Percentiles rank a stretch among this genome's conserved stretches.
Evolutionary conservation across 2,888 invertebrate species (phyloP).

Genomic region (Alsophila aescularia): DNA sequence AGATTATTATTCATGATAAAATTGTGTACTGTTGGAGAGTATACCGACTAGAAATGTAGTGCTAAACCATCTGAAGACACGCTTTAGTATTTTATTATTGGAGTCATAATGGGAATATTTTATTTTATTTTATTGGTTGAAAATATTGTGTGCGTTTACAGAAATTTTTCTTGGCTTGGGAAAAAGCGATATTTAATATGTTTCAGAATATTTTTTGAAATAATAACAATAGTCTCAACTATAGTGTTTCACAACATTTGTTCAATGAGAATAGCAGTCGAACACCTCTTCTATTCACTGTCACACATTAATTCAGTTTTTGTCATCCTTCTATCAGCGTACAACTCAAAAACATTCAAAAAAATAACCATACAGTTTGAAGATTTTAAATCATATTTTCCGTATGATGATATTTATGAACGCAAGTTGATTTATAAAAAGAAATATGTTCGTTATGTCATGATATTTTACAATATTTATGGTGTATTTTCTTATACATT

Average conservation of each 20-base stretch:
- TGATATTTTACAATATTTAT: not conserved
- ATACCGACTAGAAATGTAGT: no score
- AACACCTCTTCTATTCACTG: not conserved
- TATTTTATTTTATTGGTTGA: slow-evolving; percentile 24
- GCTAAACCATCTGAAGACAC: no score
- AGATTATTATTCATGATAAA: no score
- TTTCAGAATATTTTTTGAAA: slow-evolving; percentile 22
- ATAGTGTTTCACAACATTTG: not conserved
- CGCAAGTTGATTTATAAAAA: not conserved
- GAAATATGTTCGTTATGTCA: not conserved
- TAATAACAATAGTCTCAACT: not conserved
- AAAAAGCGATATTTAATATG: slow-evolving; percentile 18
- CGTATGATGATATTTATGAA: slow-evolving; percentile 2
- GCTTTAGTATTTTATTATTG: no score
- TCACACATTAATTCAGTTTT: slow-evolving; percentile 15
- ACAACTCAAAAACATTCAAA: slow-evolving; percentile 9
- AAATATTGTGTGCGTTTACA: slow-evolving; percentile 28
- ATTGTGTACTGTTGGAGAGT: no score
- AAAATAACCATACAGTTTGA: slow-evolving; percentile 3
- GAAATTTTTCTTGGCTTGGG: slow-evolving; percentile 20
- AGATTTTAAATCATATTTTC: slow-evolving; percentile 11
- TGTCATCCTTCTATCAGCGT: slow-evolving; percentile 6
- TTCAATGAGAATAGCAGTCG: not conserved
- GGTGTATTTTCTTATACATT: not conserved
- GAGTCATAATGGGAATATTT: slow-evolving; percentile 11